A percentile compares a stretch with the other conserved stretches of the same genome.
phyloP scores from a whole-genome alignment of 2,888 invertebrate genomes.

The Nasonovia ribisnigri region DNA sequence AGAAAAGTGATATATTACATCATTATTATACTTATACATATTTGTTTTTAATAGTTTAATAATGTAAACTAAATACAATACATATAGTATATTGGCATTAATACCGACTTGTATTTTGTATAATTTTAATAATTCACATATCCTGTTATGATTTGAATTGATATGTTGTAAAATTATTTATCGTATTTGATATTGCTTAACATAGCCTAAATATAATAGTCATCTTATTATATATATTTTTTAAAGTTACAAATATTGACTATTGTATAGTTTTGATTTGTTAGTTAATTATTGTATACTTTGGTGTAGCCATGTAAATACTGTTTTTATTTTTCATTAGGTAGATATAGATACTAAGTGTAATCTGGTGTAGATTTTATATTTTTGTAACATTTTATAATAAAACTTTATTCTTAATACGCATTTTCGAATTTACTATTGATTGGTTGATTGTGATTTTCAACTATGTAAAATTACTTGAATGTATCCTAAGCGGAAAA shows the following conservation, averaged over 20 bases:
- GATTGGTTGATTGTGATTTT: background rate
- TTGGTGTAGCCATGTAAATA: background rate
- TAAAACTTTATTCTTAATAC: too few species aligned
- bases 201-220: background rate
- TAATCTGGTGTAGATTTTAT: background rate
- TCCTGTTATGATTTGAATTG: background rate
- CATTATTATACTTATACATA: background rate
- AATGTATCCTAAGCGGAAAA: too few species aligned
- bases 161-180: background rate
- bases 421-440: background rate
- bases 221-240: background rate
- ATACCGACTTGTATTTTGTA: background rate
- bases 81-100: background rate
- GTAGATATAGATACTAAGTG: background rate
- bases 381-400: too few species aligned
- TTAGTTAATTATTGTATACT: background rate
- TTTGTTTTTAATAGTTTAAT: background rate
- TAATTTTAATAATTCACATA: background rate
- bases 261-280: background rate
- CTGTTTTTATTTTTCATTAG: background rate
- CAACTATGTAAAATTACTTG: background rate
- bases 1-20: background rate
- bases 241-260: too few species aligned
- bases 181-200: background rate
- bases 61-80: background rate